Evolutionary conservation across 1,140 invertebrate genomes (phyloP).

Genomic region (Aricia agestis): DNA sequence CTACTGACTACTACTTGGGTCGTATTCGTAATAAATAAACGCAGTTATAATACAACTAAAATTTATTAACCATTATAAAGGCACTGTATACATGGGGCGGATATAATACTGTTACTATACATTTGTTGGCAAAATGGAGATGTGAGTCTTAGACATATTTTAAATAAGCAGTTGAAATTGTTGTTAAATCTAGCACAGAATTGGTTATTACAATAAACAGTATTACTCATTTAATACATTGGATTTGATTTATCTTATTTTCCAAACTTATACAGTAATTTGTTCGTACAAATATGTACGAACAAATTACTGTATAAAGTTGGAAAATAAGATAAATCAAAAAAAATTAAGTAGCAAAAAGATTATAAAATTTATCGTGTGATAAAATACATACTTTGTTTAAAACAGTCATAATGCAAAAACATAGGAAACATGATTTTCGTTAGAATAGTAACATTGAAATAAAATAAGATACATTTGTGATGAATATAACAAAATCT

Average conservation of each 20-base stretch:
- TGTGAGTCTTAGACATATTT: neutral
- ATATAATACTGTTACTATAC: conserved; percentile 48
- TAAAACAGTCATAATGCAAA: neutral
- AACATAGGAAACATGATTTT: neutral
- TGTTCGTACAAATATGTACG: neutral
- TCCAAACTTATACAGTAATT: neutral
- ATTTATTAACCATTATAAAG: conserved; percentile 52
- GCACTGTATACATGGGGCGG: conserved; percentile 46
- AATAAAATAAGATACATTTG: conserved; percentile 15
- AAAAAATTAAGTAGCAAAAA: neutral
- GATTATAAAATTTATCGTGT: neutral
- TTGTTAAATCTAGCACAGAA: neutral
- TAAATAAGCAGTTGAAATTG: neutral
- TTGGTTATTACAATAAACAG: neutral
- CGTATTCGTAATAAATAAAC: too few relatives aligned
- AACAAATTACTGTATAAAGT: too few relatives aligned
- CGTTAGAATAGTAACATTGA: conserved; percentile 14
- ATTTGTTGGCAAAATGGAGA: conserved; percentile 23
- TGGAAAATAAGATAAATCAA: too few relatives aligned
- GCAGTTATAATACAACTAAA: conserved; percentile 31
- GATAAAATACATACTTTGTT: neutral
- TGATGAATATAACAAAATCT: conserved; percentile 16
- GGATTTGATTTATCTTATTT: neutral
- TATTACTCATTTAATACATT: neutral
- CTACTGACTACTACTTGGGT: too few relatives aligned